Evolutionary conservation across 2,888 invertebrate species (phyloP).

Genomic region (Thysanoteuthis rhombus): DNA sequence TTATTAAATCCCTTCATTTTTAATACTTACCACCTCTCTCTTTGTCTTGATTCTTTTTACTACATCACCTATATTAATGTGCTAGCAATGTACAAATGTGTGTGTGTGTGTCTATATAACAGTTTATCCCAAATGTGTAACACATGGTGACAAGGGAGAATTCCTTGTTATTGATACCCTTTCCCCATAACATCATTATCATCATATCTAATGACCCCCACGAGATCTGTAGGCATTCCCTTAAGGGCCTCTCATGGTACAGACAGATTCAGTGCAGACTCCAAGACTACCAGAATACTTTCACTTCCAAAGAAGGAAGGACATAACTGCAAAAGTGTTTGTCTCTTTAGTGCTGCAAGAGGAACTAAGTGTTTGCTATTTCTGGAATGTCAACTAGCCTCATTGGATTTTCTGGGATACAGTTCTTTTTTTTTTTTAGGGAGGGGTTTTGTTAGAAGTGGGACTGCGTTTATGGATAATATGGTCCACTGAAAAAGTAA

Average conservation of each 20-base stretch:
- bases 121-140: background rate
- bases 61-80: background rate
- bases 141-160: background rate
- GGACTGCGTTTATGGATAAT: background rate
- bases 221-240: background rate
- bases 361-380: background rate
- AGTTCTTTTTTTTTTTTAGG: background rate
- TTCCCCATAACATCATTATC: background rate
- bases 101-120: background rate
- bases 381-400: background rate
- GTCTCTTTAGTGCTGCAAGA: background rate
- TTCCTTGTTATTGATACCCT: conserved; percentile 12
- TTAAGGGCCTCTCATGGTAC: background rate
- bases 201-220: background rate
- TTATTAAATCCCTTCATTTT: background rate
- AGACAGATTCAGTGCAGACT: background rate
- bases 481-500: background rate
- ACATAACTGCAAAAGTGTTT: background rate
- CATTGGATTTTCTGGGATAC: background rate
- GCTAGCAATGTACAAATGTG: background rate
- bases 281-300: background rate
- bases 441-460: background rate
- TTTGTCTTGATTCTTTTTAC: background rate
- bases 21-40: background rate
- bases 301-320: background rate